These are phyloP conservation scores for Keiferia lycopersicella DNA, from an alignment of 2,888 invertebrate genomes.

Conservation along the genomic window DNA sequence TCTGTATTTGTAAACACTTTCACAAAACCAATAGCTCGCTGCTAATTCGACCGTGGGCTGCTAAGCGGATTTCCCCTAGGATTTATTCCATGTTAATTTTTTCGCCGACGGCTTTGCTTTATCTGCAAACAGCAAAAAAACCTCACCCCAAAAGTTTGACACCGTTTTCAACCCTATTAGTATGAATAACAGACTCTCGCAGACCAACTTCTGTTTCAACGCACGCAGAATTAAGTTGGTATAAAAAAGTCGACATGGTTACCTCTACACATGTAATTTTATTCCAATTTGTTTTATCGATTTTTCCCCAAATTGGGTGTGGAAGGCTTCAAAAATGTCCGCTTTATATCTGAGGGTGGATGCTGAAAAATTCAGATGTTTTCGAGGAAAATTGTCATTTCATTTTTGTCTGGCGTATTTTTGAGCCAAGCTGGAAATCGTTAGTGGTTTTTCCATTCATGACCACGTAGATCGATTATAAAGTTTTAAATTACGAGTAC, in stretches of 20 bases:
- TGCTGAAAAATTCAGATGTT: constrained; percentile 14
- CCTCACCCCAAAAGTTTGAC: constrained; percentile 22
- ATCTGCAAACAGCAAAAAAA: constrained; percentile 17
- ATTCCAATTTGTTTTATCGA: constrained; percentile 39
- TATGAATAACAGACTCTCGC: constrained; percentile 1
- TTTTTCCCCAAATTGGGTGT: constrained; percentile 33
- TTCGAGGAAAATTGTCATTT: constrained; percentile 5
- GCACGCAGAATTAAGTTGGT: constrained; percentile 3
- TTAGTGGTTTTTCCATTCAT: neutral
- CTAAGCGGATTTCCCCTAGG: constrained; percentile 40
- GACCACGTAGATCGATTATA: too few relatives aligned
- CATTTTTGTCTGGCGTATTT: neutral
- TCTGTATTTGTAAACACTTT: constrained; percentile 7
- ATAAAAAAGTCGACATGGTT: constrained; percentile 29
- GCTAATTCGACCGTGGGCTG: constrained; percentile 30
- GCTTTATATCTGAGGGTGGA: constrained; percentile 19
- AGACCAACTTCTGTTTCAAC: neutral
- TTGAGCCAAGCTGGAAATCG: constrained; percentile 6
- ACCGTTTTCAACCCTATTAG: constrained; percentile 33
- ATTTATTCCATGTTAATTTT: constrained; percentile 41
- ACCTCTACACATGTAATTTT: constrained; percentile 35
- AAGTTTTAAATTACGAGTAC: too few relatives aligned
- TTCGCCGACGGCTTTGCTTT: constrained; percentile 27
- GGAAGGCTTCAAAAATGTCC: constrained; percentile 24
- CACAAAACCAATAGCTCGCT: constrained; percentile 6